These are phyloP conservation scores for Mythimna impura DNA, from an alignment of 2,888 invertebrate species.

Conservation along the genomic window DNA sequence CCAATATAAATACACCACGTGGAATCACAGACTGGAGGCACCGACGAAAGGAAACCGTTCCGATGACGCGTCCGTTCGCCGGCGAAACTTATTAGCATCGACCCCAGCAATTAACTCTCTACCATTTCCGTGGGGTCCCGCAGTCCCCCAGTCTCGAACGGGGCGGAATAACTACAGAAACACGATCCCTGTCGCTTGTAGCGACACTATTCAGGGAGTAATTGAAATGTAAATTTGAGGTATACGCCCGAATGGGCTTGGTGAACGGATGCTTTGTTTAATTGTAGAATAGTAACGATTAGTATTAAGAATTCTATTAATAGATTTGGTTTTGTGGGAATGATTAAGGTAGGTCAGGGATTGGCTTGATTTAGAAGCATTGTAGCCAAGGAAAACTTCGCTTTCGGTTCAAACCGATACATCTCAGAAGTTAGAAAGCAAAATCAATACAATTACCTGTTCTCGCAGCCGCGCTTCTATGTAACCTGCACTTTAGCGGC, in stretches of 20 bases:
- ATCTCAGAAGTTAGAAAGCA: not conserved
- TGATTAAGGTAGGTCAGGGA: constrained; percentile 13
- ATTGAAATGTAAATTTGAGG: constrained; percentile 59
- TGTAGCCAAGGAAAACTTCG: not conserved
- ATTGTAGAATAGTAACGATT: constrained; percentile 6
- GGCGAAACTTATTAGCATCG: constrained; percentile 78
- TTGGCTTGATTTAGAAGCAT: no score
- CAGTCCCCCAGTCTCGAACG: constrained; percentile 27
- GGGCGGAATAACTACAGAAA: constrained; percentile 44
- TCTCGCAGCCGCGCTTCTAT: not conserved
- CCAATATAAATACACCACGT: constrained; percentile 39
- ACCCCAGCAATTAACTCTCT: constrained; percentile 72
- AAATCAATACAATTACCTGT: constrained; percentile 33
- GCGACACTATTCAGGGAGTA: constrained; percentile 51
- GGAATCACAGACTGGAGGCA: constrained; percentile 24
- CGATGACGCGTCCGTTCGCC: constrained; percentile 66
- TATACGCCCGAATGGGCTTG: constrained; percentile 23
- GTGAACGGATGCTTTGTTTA: constrained; percentile 11
- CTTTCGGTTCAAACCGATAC: not conserved
- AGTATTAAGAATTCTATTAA: constrained; percentile 6
- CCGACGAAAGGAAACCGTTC: constrained; percentile 67
- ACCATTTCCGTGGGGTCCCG: constrained; percentile 57
- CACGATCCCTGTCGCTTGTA: constrained; percentile 41
- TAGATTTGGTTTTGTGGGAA: not conserved
- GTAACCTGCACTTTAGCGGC: constrained; percentile 28